A percentile compares a stretch with the other conserved stretches of the same genome.
These are phyloP conservation scores for Cyrtodaria siliqua DNA, from an alignment of 2,888 invertebrate genomes.

Conservation along the genomic window DNA sequence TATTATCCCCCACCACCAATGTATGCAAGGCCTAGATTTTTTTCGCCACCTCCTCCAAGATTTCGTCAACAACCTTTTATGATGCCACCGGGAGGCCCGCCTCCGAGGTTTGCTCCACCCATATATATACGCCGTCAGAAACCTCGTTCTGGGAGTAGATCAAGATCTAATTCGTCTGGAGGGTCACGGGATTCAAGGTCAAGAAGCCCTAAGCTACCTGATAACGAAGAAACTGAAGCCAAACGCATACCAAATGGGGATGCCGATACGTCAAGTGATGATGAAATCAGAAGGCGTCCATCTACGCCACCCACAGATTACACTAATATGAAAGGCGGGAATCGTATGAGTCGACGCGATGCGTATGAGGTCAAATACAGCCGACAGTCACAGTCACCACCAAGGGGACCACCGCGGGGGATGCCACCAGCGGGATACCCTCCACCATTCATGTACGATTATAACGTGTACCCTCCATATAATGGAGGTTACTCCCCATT, in stretches of 20 bases:
- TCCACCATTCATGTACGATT: slow-evolving; percentile 50
- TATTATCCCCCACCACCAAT: slow-evolving; percentile 39
- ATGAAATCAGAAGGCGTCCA: slow-evolving; percentile 69
- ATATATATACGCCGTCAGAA: slow-evolving; percentile 46
- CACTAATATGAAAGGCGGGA: slow-evolving; percentile 55
- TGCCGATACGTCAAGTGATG: slow-evolving; percentile 65
- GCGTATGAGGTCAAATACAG: slow-evolving; percentile 60
- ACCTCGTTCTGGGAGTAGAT: slow-evolving; percentile 45
- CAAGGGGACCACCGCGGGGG: not conserved
- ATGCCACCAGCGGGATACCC: not conserved
- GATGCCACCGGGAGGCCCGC: slow-evolving; percentile 37
- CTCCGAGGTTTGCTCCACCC: slow-evolving; percentile 45
- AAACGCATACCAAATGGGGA: slow-evolving; percentile 56
- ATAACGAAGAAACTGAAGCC: slow-evolving; percentile 42
- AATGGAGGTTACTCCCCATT: slow-evolving; percentile 65
- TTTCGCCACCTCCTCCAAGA: slow-evolving; percentile 75
- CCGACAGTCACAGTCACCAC: slow-evolving; percentile 12
- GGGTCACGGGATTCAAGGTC: slow-evolving; percentile 45
- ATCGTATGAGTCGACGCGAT: slow-evolving; percentile 69
- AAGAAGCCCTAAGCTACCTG: slow-evolving; percentile 41
- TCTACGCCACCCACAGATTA: slow-evolving; percentile 80
- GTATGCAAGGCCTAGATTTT: slow-evolving; percentile 70
- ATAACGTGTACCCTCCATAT: slow-evolving; percentile 66
- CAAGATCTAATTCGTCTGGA: slow-evolving; percentile 56
- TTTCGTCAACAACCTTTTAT: slow-evolving; percentile 47